phyloP scores from a whole-genome alignment of 2,888 invertebrate species.

The Watsonalla cultraria region DNA sequence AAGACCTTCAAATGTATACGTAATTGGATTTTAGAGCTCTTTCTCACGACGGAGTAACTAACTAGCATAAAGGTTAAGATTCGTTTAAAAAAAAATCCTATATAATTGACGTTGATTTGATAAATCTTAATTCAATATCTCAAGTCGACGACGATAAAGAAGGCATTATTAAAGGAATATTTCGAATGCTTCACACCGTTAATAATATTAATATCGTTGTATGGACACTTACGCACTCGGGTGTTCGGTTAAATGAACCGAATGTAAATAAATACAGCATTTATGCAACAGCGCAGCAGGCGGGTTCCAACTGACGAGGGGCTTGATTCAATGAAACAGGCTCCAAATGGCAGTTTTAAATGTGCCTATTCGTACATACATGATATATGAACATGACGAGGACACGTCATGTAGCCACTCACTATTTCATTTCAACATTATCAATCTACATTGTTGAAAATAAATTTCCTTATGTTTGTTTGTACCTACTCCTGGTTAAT shows the following conservation, averaged over 20 bases:
- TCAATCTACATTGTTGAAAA: background rate
- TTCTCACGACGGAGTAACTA: too few species aligned
- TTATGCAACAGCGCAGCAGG: slow-evolving; percentile 64
- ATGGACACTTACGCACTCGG: slow-evolving; percentile 56
- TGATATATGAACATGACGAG: background rate
- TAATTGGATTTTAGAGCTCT: background rate
- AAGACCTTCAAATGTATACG: background rate
- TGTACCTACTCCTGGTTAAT: too few species aligned
- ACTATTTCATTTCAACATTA: background rate
- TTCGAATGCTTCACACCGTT: slow-evolving; percentile 18
- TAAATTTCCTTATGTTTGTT: background rate
- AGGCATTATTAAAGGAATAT: too few species aligned
- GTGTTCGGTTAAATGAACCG: slow-evolving; percentile 73
- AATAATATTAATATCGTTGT: slow-evolving; percentile 39
- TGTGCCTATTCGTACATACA: slow-evolving; percentile 13
- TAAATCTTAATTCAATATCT: too few species aligned
- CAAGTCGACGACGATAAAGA: too few species aligned
- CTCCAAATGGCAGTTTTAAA: slow-evolving; percentile 36
- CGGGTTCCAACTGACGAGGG: slow-evolving; percentile 46
- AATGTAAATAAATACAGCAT: slow-evolving; percentile 77
- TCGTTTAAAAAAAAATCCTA: too few species aligned
- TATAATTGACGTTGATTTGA: too few species aligned
- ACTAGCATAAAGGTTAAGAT: too few species aligned
- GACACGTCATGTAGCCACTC: background rate
- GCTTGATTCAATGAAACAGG: slow-evolving; percentile 59